Evolutionary conservation across 2,113 vertebrate genomes (phyloP).

Genomic region (Cephalopterus ornatus): DNA sequence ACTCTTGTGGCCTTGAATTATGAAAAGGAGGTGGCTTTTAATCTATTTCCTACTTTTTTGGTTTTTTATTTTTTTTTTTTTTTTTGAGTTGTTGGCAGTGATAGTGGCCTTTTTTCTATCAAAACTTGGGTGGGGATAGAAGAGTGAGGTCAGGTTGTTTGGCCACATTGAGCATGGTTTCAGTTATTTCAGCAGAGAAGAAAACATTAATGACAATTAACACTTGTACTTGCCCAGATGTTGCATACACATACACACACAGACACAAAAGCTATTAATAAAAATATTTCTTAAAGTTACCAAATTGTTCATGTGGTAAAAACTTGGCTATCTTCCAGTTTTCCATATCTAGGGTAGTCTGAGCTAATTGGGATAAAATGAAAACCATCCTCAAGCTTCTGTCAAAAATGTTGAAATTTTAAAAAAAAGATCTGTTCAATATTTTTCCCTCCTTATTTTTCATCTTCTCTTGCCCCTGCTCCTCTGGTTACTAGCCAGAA

Average conservation of each 20-base stretch:
- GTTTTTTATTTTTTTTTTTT: neutral
- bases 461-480: neutral
- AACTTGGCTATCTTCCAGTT: neutral
- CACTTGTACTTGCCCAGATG: neutral
- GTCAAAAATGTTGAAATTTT: neutral
- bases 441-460: slow-evolving; percentile 15
- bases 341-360: neutral
- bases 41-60: neutral
- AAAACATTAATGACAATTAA: neutral
- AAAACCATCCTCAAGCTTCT: neutral
- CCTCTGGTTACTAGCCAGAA: neutral
- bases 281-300: neutral
- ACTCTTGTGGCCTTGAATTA: neutral
- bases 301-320: neutral
- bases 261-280: slow-evolving; percentile 20
- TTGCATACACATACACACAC: neutral
- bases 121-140: neutral
- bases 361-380: slow-evolving; percentile 10
- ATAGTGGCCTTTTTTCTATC: neutral
- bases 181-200: neutral
- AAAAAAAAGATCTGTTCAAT: neutral
- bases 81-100: neutral
- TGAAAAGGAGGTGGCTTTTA: neutral
- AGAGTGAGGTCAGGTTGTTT: neutral
- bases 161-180: neutral